Conservation (phyloP, 2,888 invertebrate species). For the Digitonthophagus gazella region DNA sequence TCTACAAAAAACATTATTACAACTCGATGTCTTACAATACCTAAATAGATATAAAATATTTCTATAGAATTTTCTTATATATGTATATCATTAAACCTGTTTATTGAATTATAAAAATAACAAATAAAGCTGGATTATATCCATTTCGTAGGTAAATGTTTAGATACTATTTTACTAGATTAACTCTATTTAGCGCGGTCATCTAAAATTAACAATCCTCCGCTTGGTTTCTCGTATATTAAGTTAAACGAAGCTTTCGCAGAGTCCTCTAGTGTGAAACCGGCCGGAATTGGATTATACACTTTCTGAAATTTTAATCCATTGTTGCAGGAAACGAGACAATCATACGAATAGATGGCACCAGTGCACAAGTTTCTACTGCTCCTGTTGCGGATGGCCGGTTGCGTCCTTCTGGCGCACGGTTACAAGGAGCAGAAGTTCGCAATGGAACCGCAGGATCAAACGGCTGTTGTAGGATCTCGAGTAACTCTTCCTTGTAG, state of each 20-base stretch:
- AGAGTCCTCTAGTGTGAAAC: neutral
- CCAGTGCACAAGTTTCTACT: slow-evolving; percentile 46
- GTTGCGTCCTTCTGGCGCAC: slow-evolving; percentile 16
- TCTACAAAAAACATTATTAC: neutral
- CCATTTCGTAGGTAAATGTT: too few species aligned
- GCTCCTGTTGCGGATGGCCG: slow-evolving; percentile 40
- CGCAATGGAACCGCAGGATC: slow-evolving; percentile 88
- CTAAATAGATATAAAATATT: neutral
- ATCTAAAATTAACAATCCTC: neutral
- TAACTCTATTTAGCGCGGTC: neutral
- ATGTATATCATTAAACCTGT: too few species aligned
- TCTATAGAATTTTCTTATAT: neutral
- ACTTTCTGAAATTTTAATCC: slow-evolving; percentile 15
- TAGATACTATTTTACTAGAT: neutral
- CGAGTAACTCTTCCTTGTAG: slow-evolving; percentile 87
- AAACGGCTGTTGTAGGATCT: slow-evolving; percentile 85
- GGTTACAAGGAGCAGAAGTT: slow-evolving; percentile 73
- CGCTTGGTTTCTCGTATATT: neutral
- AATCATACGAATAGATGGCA: slow-evolving; percentile 40
- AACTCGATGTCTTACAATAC: neutral
- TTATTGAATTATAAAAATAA: too few species aligned
- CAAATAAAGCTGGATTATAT: too few species aligned
- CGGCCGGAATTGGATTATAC: slow-evolving; percentile 13
- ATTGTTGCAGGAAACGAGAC: slow-evolving; percentile 30
- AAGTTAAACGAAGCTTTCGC: neutral